phyloP scores from a whole-genome alignment of 2,113 vertebrate genomes.

The Thamnaconus septentrionalis region DNA sequence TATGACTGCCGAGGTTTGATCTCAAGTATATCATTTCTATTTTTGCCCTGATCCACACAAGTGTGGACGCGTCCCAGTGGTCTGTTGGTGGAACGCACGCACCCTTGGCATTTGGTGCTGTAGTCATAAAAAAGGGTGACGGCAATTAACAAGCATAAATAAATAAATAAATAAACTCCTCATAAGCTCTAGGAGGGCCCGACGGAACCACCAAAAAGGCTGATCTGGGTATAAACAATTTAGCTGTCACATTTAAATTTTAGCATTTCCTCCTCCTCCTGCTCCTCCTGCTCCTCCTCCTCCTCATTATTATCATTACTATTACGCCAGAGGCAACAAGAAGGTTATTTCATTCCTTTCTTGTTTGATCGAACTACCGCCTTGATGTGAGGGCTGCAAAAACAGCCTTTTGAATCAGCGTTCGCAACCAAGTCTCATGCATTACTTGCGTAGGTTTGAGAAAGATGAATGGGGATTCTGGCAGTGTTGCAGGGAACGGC shows the following conservation, averaged over 20 bases:
- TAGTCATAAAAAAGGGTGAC: constrained; percentile 48
- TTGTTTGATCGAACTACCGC: neutral
- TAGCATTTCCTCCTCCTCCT: too few relatives aligned
- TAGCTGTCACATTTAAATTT: too few relatives aligned
- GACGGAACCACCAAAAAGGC: too few relatives aligned
- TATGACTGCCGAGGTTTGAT: constrained; percentile 11
- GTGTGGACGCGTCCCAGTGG: constrained; percentile 6
- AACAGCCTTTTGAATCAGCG: constrained; percentile 38
- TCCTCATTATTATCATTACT: too few relatives aligned
- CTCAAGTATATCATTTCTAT: neutral
- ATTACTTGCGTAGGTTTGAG: constrained; percentile 39
- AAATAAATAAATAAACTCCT: constrained; percentile 56
- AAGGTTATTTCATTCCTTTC: too few relatives aligned
- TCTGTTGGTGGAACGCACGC: too few relatives aligned
- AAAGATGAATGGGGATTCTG: constrained; percentile 44
- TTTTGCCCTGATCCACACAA: constrained; percentile 14
- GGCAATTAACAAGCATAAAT: constrained; percentile 63
- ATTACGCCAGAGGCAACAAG: too few relatives aligned
- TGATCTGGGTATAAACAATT: too few relatives aligned
- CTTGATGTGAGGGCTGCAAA: neutral
- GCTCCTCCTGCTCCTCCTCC: too few relatives aligned
- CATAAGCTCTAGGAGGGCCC: constrained; percentile 36
- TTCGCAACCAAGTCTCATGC: constrained; percentile 34
- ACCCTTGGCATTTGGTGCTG: constrained; percentile 26
- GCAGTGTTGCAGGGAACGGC: constrained; percentile 21